Conservation (phyloP, 2,113 vertebrate species). For the Myotis davidii region DNA sequence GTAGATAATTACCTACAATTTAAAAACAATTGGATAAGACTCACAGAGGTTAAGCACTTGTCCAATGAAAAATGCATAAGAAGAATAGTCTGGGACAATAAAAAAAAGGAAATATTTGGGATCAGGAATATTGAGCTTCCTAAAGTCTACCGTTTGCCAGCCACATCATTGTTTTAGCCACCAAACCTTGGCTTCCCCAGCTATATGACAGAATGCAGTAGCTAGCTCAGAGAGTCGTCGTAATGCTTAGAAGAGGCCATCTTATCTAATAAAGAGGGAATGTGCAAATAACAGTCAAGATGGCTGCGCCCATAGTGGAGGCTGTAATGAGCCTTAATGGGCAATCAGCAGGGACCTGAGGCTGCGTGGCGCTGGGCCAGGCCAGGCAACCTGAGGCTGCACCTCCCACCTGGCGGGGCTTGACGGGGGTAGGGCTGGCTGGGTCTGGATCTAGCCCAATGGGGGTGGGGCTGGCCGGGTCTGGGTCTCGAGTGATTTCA, state of each 20-base stretch:
- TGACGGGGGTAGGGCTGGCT: too few species aligned
- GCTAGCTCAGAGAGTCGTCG: not conserved
- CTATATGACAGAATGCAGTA: not conserved
- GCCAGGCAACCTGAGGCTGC: too few species aligned
- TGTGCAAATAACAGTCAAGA: too few species aligned
- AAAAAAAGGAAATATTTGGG: not conserved
- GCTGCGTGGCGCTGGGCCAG: too few species aligned
- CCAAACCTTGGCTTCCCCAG: not conserved
- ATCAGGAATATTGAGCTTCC: not conserved
- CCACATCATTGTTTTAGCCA: not conserved
- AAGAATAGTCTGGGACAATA: not conserved
- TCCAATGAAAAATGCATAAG: not conserved
- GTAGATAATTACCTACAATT: not conserved
- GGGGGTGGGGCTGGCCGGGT: too few species aligned
- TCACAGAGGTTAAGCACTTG: not conserved
- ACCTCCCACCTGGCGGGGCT: too few species aligned
- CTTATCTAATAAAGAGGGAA: too few species aligned
- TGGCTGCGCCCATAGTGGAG: too few species aligned
- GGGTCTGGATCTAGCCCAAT: too few species aligned
- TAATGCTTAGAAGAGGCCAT: not conserved
- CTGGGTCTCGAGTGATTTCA: too few species aligned
- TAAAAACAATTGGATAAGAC: slow-evolving; percentile 30
- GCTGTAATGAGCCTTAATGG: too few species aligned
- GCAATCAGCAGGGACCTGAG: too few species aligned
- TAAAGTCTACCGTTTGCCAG: not conserved